Base-by-base conservation (phyloP, 2,888 invertebrate species). In the Latrodectus hesperus region DNA sequence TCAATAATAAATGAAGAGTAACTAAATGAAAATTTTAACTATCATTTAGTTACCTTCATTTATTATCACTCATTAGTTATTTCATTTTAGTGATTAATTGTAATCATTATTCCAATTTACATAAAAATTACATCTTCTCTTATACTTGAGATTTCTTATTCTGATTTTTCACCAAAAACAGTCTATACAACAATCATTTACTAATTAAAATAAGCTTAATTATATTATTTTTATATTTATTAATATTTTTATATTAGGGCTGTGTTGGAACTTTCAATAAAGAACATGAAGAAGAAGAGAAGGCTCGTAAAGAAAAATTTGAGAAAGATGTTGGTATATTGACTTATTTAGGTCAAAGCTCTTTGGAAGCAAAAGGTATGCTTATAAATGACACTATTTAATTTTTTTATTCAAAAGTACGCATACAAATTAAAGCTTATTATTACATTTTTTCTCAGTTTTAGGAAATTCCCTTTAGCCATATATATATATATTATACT, bases 291-390 rank as follows among this genome's bases (percentile, higher is more conserved):
- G 95, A 94, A 89, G 99, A 99, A 91, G 94, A 96, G 90, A 97
- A 96, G 92, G 95, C 96, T 82, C 98, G 98, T 92, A 95, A 96
- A 91, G 98, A 99, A 92, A 97, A 98, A 91, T 98, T 98, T 94
- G 99, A 99, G 92, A 99, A 98, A 92, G 96, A 97, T 93, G 97
- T 99, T 91, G 99, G 99, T 0, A 96, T 98, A 91, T 65, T 89
- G n/a, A 89, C 84, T 22, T 89, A 89, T 73, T 72, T 89, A n/a
- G 88, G 88, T 9, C 88, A 88, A 72, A 88, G 97, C 91, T 96
- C 96, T 60, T 95, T 96, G 92, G 97, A 97, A 93, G 95, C 95
- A 4, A 94, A 84, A 89, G 88, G 89, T 87, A 79, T 71, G 26
- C 0, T 73, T 52, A 52, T 14, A 8, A 68, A 17, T 1, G 12